These are phyloP conservation scores for Octopus bimaculoides DNA, from an alignment of 1,140 invertebrate genomes.

Conservation along the genomic window DNA sequence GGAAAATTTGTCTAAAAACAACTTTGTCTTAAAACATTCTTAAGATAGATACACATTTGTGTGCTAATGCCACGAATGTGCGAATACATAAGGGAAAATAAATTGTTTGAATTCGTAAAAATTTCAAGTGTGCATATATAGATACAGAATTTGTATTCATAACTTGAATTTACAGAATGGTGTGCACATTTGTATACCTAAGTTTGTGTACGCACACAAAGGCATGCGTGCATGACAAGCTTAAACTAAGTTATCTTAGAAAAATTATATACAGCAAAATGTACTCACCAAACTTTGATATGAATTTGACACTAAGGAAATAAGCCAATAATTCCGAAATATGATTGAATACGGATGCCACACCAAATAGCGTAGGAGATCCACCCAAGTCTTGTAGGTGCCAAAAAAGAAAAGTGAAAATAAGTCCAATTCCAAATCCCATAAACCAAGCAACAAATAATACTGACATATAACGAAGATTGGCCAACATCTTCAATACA, in stretches of 20 bases:
- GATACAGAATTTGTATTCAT: too few species aligned
- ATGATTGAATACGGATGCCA: constrained; percentile 98
- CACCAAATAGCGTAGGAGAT: constrained; percentile 93
- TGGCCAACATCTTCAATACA: constrained; percentile 48
- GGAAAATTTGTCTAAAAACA: too few species aligned
- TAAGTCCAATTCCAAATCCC: constrained; percentile 98
- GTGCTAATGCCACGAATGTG: too few species aligned
- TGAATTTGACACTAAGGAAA: constrained; percentile 95
- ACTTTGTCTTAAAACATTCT: too few species aligned
- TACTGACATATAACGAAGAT: constrained; percentile 65
- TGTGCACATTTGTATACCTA: too few species aligned
- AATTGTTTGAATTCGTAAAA: too few species aligned
- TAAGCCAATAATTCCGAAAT: constrained; percentile 98
- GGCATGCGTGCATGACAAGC: too few species aligned
- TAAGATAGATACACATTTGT: too few species aligned
- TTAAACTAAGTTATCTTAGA: too few species aligned
- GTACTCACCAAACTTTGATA: constrained; percentile 58
- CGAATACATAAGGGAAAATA: too few species aligned
- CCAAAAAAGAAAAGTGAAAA: constrained; percentile 99
- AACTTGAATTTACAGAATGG: too few species aligned
- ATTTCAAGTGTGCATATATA: not conserved
- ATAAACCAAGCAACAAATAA: constrained; percentile 97
- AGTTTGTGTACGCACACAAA: too few species aligned
- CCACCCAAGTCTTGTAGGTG: constrained; percentile 95
- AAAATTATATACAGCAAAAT: not conserved